Percentiles rank a stretch among this genome's conserved stretches.
These are phyloP conservation scores for Tarsius wallacei DNA, from an alignment of 2,797 vertebrate genomes.

Conservation along the genomic window DNA sequence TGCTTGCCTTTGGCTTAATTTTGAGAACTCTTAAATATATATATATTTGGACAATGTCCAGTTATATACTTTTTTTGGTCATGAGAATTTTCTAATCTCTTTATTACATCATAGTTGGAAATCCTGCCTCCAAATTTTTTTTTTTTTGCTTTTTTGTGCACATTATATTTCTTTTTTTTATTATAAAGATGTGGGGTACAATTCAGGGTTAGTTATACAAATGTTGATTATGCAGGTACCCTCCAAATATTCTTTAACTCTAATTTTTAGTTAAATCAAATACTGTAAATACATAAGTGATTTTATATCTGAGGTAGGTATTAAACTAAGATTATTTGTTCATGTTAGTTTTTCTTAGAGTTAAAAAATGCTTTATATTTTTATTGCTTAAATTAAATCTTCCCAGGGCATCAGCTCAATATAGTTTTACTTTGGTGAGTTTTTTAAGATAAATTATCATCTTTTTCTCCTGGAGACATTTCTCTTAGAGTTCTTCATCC, in stretches of 20 bases:
- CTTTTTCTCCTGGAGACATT: not conserved
- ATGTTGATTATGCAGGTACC: too few relatives aligned
- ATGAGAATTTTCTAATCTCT: not conserved
- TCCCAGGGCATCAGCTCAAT: not conserved
- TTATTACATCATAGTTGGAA: not conserved
- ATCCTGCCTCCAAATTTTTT: not conserved
- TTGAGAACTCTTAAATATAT: not conserved
- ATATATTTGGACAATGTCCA: not conserved
- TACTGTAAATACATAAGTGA: not conserved
- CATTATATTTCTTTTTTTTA: too few relatives aligned
- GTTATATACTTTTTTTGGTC: not conserved
- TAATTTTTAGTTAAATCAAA: slow-evolving; percentile 22
- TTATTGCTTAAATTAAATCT: slow-evolving; percentile 35
- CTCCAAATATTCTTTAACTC: not conserved
- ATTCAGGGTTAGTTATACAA: too few relatives aligned
- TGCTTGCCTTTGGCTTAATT: slow-evolving; percentile 37
- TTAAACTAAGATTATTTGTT: slow-evolving; percentile 7
- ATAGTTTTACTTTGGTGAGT: slow-evolving; percentile 19
- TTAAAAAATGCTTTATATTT: not conserved
- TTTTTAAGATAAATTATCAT: not conserved
- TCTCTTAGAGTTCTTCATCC: not conserved
- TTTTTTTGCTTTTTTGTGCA: too few relatives aligned
- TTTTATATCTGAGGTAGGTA: not conserved
- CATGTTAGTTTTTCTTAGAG: not conserved
- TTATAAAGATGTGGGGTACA: too few relatives aligned